Percentiles rank a stretch among this genome's conserved stretches.
Conservation (phyloP, 1,140 invertebrate species). For the Brachionus paranguensis region DNA sequence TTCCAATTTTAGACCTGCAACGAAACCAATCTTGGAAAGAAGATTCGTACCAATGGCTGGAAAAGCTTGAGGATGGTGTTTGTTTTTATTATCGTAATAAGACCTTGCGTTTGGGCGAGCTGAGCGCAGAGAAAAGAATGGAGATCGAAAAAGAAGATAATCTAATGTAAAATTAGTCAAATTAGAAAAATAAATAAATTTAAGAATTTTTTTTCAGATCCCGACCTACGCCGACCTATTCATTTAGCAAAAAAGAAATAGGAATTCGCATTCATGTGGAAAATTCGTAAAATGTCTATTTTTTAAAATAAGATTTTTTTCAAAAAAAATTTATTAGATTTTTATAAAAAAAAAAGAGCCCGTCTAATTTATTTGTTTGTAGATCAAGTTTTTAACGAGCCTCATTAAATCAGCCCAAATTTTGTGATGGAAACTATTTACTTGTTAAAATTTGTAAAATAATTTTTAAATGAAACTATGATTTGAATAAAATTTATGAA, state of each 20-base stretch:
- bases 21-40: conserved; percentile 4
- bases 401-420: neutral
- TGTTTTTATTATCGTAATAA: conserved; percentile 31
- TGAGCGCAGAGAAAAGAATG: neutral
- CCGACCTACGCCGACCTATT: neutral
- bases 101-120: neutral
- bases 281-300: conserved; percentile 1
- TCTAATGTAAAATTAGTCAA: neutral
- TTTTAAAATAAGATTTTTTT: neutral
- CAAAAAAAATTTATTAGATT: neutral
- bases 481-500: neutral
- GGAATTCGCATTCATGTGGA: conserved; percentile 36
- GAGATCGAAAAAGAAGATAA: conserved; percentile 29
- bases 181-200: neutral
- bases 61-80: conserved; percentile 28
- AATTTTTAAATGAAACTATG: neutral
- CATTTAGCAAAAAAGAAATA: neutral
- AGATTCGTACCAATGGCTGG: neutral
- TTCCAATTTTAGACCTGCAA: neutral
- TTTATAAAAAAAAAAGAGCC: neutral
- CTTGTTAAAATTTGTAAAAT: neutral
- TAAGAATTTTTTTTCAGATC: neutral
- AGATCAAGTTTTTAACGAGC: neutral
- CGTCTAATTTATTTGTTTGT: neutral
- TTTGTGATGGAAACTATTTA: neutral